Evolutionary conservation across 2,888 invertebrate genomes (phyloP), one percentile per base, ranked within the genome.

Genomic region (Drosophila nr. perissopoda): DNA sequence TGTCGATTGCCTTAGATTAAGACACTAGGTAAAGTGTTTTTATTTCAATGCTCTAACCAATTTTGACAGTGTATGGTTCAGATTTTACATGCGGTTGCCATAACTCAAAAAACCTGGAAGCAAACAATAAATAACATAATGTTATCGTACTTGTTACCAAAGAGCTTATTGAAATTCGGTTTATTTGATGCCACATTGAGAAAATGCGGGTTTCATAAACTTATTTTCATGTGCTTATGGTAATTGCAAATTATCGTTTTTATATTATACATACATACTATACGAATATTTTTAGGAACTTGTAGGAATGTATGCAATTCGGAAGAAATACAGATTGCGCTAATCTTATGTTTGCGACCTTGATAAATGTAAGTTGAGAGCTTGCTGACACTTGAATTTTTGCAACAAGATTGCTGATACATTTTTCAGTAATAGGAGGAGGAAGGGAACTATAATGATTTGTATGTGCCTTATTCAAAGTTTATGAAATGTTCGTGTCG

Each of bases 1-100:
- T 53, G 11, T 68, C 45, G 36, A 75, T 56, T 49, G 62, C 29
- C 48, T 51, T 38, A 51, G 57, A 80, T 78, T 78, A 78, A 34
- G 48, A 49, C 53, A 13, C 51, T 63, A 68, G 56, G 10, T 25
- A 4, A 4, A 27, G 18, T 25, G 10, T 10, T 38, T 69, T 57
- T 78, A 73, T 78, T 78, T 57, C 57, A 38, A 61, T 61, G 66
- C 38, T 45, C 16, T 27, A 16, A 13, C 6, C 13, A 27, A 8
- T 29, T 21, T 29, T 18, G 56, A 57, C 62, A 63, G 2, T 53
- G 27, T 16, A 7, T 4, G 21, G 45, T 27, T 69, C 48, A 34
- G 76, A 76, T 65, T 73, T 34, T 7, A 7, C 38, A 68, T 36
- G 60, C 60, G 57, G 51, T 53, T 54, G 36, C 27, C 31, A 38